These are phyloP conservation scores for Austrofundulus limnaeus DNA, from an alignment of 2,113 vertebrate species.

Conservation along the genomic window DNA sequence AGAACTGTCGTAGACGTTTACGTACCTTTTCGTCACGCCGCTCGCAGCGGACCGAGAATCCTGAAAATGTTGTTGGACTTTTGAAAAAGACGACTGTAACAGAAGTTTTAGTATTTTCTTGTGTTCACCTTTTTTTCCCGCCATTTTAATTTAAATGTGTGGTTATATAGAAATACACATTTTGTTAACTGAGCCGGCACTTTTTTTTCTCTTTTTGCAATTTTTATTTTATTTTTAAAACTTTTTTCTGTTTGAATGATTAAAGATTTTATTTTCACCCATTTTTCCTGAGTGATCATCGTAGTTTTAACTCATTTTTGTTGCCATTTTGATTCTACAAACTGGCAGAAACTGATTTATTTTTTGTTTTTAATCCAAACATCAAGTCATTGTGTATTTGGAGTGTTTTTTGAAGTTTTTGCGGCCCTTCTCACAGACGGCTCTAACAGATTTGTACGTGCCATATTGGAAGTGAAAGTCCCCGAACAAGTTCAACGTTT, in stretches of 20 bases:
- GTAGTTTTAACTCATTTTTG: slow-evolving; percentile 56
- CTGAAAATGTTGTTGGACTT: slow-evolving; percentile 24
- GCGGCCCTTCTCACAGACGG: slow-evolving; percentile 2
- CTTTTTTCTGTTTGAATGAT: not conserved
- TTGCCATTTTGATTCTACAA: not conserved
- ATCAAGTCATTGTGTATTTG: not conserved
- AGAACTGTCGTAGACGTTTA: slow-evolving; percentile 50
- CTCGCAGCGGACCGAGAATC: slow-evolving; percentile 16
- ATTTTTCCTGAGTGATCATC: slow-evolving; percentile 24
- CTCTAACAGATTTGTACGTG: slow-evolving; percentile 33
- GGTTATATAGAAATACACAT: slow-evolving; percentile 5
- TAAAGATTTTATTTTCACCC: not conserved
- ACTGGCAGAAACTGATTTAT: slow-evolving; percentile 5
- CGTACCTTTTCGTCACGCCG: not conserved
- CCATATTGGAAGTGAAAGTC: slow-evolving; percentile 47
- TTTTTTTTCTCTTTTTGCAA: slow-evolving; percentile 7
- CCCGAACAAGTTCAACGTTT: slow-evolving; percentile 9
- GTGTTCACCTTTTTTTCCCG: not conserved
- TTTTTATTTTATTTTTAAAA: not conserved
- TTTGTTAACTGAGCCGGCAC: slow-evolving; percentile 4
- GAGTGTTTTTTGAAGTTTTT: slow-evolving; percentile 15
- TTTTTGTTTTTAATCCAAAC: not conserved
- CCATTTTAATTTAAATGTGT: not conserved
- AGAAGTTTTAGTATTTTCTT: slow-evolving; percentile 13
- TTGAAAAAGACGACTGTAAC: slow-evolving; percentile 4